These are phyloP conservation scores for Amblyraja radiata DNA, from an alignment of 2,797 vertebrate species.

Conservation along the genomic window DNA sequence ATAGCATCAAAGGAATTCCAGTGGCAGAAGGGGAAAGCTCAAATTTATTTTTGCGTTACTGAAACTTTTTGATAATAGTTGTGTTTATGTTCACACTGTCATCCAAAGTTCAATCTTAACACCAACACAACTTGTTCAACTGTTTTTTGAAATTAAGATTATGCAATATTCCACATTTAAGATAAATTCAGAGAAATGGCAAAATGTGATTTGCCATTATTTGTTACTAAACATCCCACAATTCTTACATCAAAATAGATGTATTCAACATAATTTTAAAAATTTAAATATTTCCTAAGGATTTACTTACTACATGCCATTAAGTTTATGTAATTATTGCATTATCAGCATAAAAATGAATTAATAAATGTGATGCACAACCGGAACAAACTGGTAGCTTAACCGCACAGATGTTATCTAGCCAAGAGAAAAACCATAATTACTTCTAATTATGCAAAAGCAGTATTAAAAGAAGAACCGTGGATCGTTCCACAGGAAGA, in stretches of 20 bases:
- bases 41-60: neutral
- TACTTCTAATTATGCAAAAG: neutral
- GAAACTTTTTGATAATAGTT: neutral
- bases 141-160: neutral
- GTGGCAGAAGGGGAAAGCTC: neutral
- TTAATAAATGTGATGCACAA: neutral
- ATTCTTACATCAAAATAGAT: neutral
- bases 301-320: neutral
- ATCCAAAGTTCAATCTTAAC: neutral
- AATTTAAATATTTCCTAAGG: neutral
- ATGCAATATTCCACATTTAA: neutral
- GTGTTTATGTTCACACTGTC: neutral
- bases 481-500: neutral
- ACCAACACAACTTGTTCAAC: neutral
- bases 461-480: neutral
- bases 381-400: neutral
- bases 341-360: neutral
- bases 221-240: neutral
- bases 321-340: neutral
- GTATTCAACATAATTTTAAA: neutral
- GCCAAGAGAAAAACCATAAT: neutral
- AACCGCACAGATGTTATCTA: neutral
- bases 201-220: neutral
- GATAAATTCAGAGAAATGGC: neutral
- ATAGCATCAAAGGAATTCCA: neutral